A percentile compares a stretch with the other conserved stretches of the same genome.
phyloP scores from a whole-genome alignment of 2,888 invertebrate genomes.

The Tuberolachnus salignus region DNA sequence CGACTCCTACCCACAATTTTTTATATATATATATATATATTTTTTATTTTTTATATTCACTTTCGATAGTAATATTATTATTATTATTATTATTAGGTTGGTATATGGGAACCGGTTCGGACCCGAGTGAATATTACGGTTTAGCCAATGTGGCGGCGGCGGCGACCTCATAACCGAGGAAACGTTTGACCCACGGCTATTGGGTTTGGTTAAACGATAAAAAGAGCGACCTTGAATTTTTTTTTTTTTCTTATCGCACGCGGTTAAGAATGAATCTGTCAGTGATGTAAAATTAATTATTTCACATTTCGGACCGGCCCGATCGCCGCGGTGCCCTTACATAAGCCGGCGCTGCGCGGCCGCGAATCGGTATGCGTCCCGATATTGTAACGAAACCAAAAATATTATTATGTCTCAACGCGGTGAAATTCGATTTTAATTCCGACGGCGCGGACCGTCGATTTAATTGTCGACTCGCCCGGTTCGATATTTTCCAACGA shows the following conservation, averaged over 20 bases:
- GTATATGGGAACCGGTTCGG: slow-evolving; percentile 16
- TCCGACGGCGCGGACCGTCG: too few species aligned
- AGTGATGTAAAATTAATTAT: slow-evolving; percentile 44
- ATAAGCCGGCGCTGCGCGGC: neutral
- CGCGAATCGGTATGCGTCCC: neutral
- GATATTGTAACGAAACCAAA: too few species aligned
- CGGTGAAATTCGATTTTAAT: too few species aligned
- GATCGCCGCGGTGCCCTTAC: neutral
- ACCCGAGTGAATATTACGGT: neutral
- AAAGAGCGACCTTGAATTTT: slow-evolving; percentile 40
- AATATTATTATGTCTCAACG: too few species aligned
- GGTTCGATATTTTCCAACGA: too few species aligned
- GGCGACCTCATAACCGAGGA: slow-evolving; percentile 39
- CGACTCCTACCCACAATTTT: slow-evolving; percentile 25
- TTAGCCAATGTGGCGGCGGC: slow-evolving; percentile 13
- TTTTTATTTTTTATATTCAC: too few species aligned
- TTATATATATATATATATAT: too few species aligned
- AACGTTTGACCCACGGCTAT: slow-evolving; percentile 35
- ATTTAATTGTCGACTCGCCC: too few species aligned
- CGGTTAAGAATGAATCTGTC: slow-evolving; percentile 34
- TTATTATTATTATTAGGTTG: neutral
- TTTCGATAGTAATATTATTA: neutral
- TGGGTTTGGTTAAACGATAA: slow-evolving; percentile 42
- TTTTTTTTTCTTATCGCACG: slow-evolving; percentile 13
- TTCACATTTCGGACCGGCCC: slow-evolving; percentile 15